Base-by-base conservation (phyloP, 2,888 invertebrate genomes). In the Gisinianus flammeolus region DNA sequence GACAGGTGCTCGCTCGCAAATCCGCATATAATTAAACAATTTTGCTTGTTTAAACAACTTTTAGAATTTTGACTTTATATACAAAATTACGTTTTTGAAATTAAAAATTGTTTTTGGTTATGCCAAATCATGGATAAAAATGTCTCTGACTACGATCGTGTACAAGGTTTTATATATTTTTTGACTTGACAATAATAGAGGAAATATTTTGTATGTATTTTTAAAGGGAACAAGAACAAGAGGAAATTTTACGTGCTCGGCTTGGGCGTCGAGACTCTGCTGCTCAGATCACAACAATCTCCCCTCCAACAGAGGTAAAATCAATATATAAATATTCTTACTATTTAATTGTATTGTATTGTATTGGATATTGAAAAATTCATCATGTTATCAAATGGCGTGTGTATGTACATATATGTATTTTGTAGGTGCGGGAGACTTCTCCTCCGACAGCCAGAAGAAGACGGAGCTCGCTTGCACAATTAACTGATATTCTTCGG, bases 261-360 rank as follows among this genome's bases (percentile, higher is more conserved):
- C 90, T 95, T 79, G 95, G 95, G 70, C 91, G 95, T 79, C 89
- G 95, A 81, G 95, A 96, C 87, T 95, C 95, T 0, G 93, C 95
- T n/a, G 94, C 95, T 0, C 96, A 96, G 88, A 95, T 96, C 84
- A 92, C 93, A 85, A 91, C 92, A 87, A 90, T 93, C 66, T 94
- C 94, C 31, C 95, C 95, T 73, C 95, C 95, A 78, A 90, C 90
- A 79, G 91, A 91, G 86, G 85, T 85, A 79, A 79, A 75, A 22
- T 62, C 66, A 31, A 56, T 10, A 64, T 44, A 22, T 66, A 5
- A 75, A n/a, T 56, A 54, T 52, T n/a, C 22, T 5, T 56, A 19
- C 8, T 56, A 56, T 10, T 26, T 31, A 66, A 31, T 66, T 66
- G 10, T 64, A 8, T 64, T 28, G 28, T 52, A 4, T 70, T 44